A percentile compares a stretch with the other conserved stretches of the same genome.
Evolutionary conservation across 2,888 invertebrate genomes (phyloP).

Genomic region (Salticus scenicus): DNA sequence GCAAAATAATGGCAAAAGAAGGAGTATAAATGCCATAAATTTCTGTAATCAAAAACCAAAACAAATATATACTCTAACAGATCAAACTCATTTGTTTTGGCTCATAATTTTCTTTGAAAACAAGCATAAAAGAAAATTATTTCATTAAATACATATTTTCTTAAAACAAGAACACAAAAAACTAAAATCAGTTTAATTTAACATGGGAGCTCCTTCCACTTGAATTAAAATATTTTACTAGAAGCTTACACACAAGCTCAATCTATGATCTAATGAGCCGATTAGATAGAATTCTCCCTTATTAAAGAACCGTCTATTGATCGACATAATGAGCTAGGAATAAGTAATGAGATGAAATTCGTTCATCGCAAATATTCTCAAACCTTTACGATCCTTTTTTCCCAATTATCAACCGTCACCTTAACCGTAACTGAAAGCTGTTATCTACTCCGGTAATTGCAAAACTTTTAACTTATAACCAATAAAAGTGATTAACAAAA

Average conservation of each 20-base stretch:
- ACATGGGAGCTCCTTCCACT: neutral
- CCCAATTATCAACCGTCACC: constrained; percentile 17
- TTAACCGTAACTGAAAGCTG: constrained; percentile 9
- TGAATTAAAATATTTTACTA: neutral
- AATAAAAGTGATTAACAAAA: constrained; percentile 59
- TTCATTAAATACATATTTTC: constrained; percentile 9
- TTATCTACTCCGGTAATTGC: constrained; percentile 11
- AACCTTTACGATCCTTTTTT: constrained; percentile 1
- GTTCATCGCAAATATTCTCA: constrained; percentile 14
- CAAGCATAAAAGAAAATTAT: neutral
- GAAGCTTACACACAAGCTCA: neutral
- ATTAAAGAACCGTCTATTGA: constrained; percentile 6
- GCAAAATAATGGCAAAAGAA: too few relatives aligned
- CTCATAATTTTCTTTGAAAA: neutral
- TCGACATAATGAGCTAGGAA: neutral
- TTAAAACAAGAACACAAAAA: neutral
- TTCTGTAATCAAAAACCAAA: too few relatives aligned
- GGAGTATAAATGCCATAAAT: too few relatives aligned
- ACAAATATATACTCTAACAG: too few relatives aligned
- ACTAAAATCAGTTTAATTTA: neutral
- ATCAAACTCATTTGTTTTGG: neutral
- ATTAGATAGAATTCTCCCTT: neutral
- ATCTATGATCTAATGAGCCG: constrained; percentile 15
- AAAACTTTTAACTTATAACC: constrained; percentile 51
- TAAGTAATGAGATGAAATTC: constrained; percentile 7